These are phyloP conservation scores for Ptychobarbus kaznakovi DNA, from an alignment of 2,797 vertebrate species.

Conservation along the genomic window DNA sequence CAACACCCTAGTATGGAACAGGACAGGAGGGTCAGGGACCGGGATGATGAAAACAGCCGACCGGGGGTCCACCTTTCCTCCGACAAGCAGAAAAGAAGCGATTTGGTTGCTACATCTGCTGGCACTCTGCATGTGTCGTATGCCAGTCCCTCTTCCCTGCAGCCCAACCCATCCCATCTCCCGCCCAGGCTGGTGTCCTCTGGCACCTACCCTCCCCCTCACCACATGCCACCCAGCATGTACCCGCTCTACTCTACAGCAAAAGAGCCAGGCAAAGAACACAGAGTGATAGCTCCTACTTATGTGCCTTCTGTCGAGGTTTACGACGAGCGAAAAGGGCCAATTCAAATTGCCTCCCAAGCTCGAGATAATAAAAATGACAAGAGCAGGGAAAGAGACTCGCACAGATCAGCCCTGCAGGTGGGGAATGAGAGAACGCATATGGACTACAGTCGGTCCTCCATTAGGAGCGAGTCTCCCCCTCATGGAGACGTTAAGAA, in stretches of 20 bases:
- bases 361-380: constrained; percentile 84
- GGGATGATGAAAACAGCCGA: constrained; percentile 80
- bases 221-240: constrained; percentile 77
- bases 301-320: constrained; percentile 97
- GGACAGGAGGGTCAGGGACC: constrained; percentile 65
- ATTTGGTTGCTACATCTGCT: constrained; percentile 75
- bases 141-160: constrained; percentile 82
- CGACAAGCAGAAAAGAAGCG: constrained; percentile 81
- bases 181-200: constrained; percentile 65
- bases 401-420: constrained; percentile 60
- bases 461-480: constrained; percentile 77
- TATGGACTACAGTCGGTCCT: constrained; percentile 73
- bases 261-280: constrained; percentile 88
- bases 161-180: constrained; percentile 70
- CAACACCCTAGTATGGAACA: constrained; percentile 63
- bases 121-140: constrained; percentile 81
- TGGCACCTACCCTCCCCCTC: constrained; percentile 75
- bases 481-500: constrained; percentile 79
- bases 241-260: constrained; percentile 81
- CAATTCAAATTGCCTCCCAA: constrained; percentile 94
- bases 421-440: constrained; percentile 77
- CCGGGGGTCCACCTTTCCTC: constrained; percentile 67
- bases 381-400: constrained; percentile 78
- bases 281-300: constrained; percentile 93
- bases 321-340: constrained; percentile 90